These are phyloP conservation scores for Tupaia tana DNA, from an alignment of 2,113 vertebrate species.

Conservation along the genomic window DNA sequence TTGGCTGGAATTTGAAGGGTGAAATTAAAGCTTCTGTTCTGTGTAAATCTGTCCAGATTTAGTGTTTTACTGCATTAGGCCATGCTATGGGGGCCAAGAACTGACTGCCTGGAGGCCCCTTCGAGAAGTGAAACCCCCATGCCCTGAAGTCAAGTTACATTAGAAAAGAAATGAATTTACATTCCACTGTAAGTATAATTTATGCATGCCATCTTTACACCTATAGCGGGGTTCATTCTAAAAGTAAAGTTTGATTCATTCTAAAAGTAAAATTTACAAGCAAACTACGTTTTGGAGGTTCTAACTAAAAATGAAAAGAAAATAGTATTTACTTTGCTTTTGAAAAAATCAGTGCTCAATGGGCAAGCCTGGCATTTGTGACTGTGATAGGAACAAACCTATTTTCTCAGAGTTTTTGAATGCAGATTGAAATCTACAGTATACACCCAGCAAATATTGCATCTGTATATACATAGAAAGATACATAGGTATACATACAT, in stretches of 20 bases:
- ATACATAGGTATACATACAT: not conserved
- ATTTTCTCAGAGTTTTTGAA: not conserved
- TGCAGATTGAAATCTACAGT: not conserved
- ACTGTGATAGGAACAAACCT: not conserved
- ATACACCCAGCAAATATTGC: not conserved
- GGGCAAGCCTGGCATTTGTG: not conserved
- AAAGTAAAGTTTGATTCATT: constrained; percentile 4
- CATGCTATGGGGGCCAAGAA: constrained; percentile 50
- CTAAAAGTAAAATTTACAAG: not conserved
- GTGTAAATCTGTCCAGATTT: constrained; percentile 76
- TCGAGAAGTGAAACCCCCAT: not conserved
- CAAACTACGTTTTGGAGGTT: constrained; percentile 1
- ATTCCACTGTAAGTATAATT: constrained; percentile 43
- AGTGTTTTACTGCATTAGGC: constrained; percentile 65
- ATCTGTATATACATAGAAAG: not conserved
- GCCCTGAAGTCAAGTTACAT: constrained; percentile 44
- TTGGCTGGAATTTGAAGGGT: constrained; percentile 66
- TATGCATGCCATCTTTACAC: not conserved
- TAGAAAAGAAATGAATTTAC: constrained; percentile 49
- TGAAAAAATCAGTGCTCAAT: not conserved
- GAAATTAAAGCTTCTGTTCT: constrained; percentile 74
- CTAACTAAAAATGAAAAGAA: constrained; percentile 25
- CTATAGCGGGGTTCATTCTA: not conserved
- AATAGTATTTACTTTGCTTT: not conserved
- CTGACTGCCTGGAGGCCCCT: not conserved